These are phyloP conservation scores for Eurois occulta DNA, from an alignment of 2,888 invertebrate species.

Conservation along the genomic window DNA sequence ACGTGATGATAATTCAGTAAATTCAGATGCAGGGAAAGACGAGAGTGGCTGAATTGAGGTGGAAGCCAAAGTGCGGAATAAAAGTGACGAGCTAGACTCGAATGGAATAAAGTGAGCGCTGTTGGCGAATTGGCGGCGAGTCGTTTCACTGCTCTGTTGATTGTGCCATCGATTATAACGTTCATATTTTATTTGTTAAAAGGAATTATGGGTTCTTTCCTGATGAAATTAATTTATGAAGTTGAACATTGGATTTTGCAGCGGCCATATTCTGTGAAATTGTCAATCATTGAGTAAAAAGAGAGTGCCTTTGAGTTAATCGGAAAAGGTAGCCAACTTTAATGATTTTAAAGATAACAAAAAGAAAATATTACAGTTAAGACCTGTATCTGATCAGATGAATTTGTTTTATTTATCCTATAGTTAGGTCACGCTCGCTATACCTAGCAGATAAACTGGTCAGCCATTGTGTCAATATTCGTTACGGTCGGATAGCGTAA, in stretches of 20 bases:
- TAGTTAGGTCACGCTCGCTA: no score
- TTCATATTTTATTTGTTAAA: slow-evolving; percentile 47
- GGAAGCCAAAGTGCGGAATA: slow-evolving; percentile 88
- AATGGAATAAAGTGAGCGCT: slow-evolving; percentile 70
- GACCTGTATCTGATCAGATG: not conserved
- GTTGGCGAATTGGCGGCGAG: slow-evolving; percentile 68
- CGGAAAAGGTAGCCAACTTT: not conserved
- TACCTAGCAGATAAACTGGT: not conserved
- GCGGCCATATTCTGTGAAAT: not conserved
- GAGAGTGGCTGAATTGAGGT: slow-evolving; percentile 88
- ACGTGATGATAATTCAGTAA: slow-evolving; percentile 71
- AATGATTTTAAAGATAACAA: not conserved
- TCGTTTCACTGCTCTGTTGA: slow-evolving; percentile 57
- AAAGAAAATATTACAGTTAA: not conserved
- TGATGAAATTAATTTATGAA: not conserved
- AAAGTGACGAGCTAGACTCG: slow-evolving; percentile 83
- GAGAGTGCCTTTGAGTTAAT: not conserved
- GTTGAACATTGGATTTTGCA: not conserved
- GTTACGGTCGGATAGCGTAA: not conserved
- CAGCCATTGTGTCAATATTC: slow-evolving; percentile 22
- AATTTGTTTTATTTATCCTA: not conserved
- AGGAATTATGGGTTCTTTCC: not conserved
- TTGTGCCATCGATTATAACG: slow-evolving; percentile 62
- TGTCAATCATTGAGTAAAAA: not conserved
- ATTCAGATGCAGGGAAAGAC: slow-evolving; percentile 86